phyloP scores from a whole-genome alignment of 2,797 vertebrate genomes.

The Cryptoprocta ferox region DNA sequence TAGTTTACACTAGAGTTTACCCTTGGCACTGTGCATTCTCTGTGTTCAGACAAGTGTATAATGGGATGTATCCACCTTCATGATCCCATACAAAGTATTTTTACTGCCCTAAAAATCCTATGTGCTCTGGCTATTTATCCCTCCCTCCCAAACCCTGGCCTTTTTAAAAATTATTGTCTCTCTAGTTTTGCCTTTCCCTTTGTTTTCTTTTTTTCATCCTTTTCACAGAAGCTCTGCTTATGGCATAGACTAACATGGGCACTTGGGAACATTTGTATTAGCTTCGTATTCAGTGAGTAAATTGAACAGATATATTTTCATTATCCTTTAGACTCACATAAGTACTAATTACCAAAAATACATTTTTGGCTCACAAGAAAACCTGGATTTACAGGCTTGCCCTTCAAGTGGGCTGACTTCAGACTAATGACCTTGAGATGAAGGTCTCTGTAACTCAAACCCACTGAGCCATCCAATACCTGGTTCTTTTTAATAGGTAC shows the following conservation, averaged over 20 bases:
- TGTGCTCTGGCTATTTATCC: not conserved
- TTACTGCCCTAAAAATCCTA: not conserved
- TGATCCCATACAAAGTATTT: not conserved
- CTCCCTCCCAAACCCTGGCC: not conserved
- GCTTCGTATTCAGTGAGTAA: not conserved
- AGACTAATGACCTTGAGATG: slow-evolving; percentile 51
- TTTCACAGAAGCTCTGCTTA: not conserved
- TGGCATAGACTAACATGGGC: not conserved
- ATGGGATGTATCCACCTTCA: not conserved
- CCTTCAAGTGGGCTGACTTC: slow-evolving; percentile 2
- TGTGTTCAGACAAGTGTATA: not conserved
- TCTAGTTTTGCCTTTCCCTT: not conserved
- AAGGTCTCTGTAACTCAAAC: slow-evolving; percentile 52
- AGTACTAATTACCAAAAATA: slow-evolving; percentile 60
- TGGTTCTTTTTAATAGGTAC: slow-evolving; percentile 13
- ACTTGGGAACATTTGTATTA: not conserved
- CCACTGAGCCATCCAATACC: slow-evolving; percentile 36
- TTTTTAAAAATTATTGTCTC: not conserved
- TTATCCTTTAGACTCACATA: not conserved
- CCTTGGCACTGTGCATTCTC: not conserved
- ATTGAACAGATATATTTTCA: slow-evolving; percentile 35
- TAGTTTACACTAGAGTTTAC: not conserved
- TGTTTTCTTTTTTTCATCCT: not conserved
- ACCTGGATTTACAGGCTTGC: not conserved
- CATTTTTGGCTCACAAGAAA: slow-evolving; percentile 33